A percentile compares a stretch with the other conserved stretches of the same genome.
Evolutionary conservation across 1,140 invertebrate genomes (phyloP).

Genomic region (Bathynomus jamesi): DNA sequence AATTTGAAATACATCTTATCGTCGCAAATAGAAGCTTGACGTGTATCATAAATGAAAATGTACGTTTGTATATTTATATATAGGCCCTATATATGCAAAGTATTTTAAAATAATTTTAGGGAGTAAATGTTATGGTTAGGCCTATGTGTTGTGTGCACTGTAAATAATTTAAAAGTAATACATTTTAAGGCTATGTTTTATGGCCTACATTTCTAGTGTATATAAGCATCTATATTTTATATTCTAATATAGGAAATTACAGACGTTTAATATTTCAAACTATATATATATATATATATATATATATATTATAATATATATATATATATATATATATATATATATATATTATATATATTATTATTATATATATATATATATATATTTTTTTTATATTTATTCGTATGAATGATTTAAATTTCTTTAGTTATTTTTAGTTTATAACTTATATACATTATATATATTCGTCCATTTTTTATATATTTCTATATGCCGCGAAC

Average conservation of each 20-base stretch:
- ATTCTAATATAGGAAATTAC: background rate
- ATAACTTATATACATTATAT: background rate
- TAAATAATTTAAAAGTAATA: too few species aligned
- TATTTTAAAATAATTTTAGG: too few species aligned
- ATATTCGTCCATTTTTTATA: background rate
- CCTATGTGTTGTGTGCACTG: too few species aligned
- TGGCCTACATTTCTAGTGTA: too few species aligned
- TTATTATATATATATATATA: background rate
- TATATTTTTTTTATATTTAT: background rate
- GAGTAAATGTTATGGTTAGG: too few species aligned
- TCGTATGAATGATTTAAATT: background rate
- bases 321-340: conserved; percentile 1
- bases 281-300: background rate
- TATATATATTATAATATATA: background rate
- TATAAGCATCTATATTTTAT: background rate
- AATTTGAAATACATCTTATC: too few species aligned
- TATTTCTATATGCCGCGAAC: background rate
- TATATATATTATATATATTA: background rate
- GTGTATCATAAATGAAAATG: too few species aligned
- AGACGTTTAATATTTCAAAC: background rate
- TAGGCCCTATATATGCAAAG: too few species aligned
- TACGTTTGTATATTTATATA: too few species aligned
- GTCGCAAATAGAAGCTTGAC: too few species aligned
- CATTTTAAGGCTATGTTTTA: too few species aligned
- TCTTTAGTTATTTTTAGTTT: background rate